These are phyloP conservation scores for Diarsia dahlii DNA, from an alignment of 2,888 invertebrate species.

Conservation along the genomic window DNA sequence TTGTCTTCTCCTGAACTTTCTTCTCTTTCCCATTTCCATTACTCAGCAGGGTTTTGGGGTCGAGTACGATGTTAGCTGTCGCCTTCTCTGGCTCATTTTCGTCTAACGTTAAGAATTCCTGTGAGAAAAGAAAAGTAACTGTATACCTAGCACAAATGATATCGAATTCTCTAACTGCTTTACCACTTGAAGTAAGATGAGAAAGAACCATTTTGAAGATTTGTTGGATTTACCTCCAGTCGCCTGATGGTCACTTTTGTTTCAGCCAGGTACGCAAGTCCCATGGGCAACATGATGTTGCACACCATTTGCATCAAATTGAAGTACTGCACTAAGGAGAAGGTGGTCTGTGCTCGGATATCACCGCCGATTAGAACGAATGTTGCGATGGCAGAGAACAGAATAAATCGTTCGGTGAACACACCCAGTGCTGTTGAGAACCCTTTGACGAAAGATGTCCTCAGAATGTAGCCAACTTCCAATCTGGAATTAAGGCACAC, in stretches of 20 bases:
- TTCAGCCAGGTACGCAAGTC: slow-evolving; percentile 91
- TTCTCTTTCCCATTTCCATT: slow-evolving; percentile 44
- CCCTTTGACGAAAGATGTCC: slow-evolving; percentile 92
- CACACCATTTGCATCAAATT: slow-evolving; percentile 93
- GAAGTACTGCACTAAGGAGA: slow-evolving; percentile 94
- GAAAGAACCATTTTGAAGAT: too few relatives aligned
- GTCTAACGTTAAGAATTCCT: slow-evolving; percentile 86
- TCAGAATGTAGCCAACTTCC: slow-evolving; percentile 92
- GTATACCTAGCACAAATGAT: background rate
- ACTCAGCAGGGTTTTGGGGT: slow-evolving; percentile 42
- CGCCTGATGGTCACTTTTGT: slow-evolving; percentile 91
- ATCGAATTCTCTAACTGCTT: background rate
- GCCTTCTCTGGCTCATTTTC: slow-evolving; percentile 77
- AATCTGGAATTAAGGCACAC: slow-evolving; percentile 81
- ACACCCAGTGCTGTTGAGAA: slow-evolving; percentile 93
- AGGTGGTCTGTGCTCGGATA: slow-evolving; percentile 92
- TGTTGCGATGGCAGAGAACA: slow-evolving; percentile 94
- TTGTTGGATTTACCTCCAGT: slow-evolving; percentile 87
- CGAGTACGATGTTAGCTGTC: slow-evolving; percentile 39
- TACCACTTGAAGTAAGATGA: background rate
- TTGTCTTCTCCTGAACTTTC: slow-evolving; percentile 24
- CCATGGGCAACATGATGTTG: slow-evolving; percentile 92
- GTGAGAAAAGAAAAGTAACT: slow-evolving; percentile 43
- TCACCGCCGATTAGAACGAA: slow-evolving; percentile 93
- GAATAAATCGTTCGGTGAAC: slow-evolving; percentile 95